Conservation (phyloP, 2,888 invertebrate genomes). For the Kryphioiulus occultus region DNA sequence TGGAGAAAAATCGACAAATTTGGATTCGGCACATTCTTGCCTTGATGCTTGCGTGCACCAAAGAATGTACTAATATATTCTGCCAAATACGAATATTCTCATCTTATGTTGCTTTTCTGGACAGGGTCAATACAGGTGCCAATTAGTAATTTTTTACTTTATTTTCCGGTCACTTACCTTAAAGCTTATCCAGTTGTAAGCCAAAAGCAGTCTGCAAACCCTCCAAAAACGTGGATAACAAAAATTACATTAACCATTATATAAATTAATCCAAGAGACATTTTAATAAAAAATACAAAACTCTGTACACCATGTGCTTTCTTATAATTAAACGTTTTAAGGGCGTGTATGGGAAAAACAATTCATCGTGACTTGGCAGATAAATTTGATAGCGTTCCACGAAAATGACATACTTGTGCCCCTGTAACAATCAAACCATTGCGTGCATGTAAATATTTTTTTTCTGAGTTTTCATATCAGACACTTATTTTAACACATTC, state of each 20-base stretch:
- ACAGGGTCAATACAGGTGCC: too few species aligned
- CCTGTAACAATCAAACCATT: neutral
- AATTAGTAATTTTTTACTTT: too few species aligned
- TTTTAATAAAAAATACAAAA: conserved; percentile 47
- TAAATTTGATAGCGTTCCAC: neutral
- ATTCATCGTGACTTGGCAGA: neutral
- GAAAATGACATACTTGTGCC: neutral
- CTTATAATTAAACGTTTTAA: neutral
- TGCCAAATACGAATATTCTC: too few species aligned
- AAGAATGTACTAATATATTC: too few species aligned
- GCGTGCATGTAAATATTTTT: neutral
- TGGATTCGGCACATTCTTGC: too few species aligned
- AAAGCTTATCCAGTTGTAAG: too few species aligned
- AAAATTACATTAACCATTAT: neutral
- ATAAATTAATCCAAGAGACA: conserved; percentile 43
- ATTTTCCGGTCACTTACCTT: too few species aligned
- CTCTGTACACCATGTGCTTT: conserved; percentile 9
- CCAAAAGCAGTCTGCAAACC: too few species aligned
- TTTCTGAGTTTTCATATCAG: neutral
- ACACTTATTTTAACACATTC: neutral
- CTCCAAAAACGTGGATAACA: neutral
- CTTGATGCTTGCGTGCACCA: too few species aligned
- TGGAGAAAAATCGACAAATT: too few species aligned
- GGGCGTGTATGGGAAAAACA: neutral
- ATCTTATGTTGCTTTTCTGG: too few species aligned